Evolutionary conservation across 2,888 invertebrate species (phyloP).

Genomic region (Coronaproctus castanopsis): DNA sequence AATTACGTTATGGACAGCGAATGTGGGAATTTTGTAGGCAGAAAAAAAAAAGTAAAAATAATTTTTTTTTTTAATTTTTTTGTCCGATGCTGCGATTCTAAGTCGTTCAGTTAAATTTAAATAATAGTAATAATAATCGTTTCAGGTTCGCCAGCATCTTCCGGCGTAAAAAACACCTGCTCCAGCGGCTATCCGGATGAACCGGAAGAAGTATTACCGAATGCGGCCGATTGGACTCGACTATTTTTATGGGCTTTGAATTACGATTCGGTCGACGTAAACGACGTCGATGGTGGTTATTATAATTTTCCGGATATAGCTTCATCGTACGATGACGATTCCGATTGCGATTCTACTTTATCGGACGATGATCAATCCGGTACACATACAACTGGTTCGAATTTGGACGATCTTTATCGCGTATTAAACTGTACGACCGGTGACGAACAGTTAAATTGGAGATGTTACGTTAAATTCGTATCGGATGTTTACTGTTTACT

Average conservation of each 20-base stretch:
- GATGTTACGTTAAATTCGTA: conserved; percentile 43
- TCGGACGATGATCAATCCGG: conserved; percentile 4
- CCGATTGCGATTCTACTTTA: not conserved
- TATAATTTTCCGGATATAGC: not conserved
- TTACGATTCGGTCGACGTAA: not conserved
- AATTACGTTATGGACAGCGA: too few relatives aligned
- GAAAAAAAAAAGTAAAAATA: too few relatives aligned
- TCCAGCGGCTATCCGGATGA: not conserved
- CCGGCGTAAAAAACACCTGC: not conserved
- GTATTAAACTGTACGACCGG: not conserved
- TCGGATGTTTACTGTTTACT: conserved; percentile 39
- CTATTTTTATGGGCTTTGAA: conserved; percentile 16
- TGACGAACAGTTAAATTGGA: conserved; percentile 30
- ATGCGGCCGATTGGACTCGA: conserved; percentile 13
- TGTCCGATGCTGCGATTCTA: too few relatives aligned
- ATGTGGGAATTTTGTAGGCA: too few relatives aligned
- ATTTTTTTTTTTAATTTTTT: too few relatives aligned
- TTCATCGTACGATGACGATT: not conserved
- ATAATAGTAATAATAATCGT: too few relatives aligned
- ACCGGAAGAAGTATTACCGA: not conserved
- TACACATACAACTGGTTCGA: not conserved
- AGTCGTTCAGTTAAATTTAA: too few relatives aligned
- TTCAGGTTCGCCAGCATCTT: not conserved
- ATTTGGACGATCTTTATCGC: not conserved
- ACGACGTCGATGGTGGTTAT: not conserved